Evolutionary conservation across 2,888 invertebrate genomes (phyloP).

Genomic region (Odontomyia ornata): DNA sequence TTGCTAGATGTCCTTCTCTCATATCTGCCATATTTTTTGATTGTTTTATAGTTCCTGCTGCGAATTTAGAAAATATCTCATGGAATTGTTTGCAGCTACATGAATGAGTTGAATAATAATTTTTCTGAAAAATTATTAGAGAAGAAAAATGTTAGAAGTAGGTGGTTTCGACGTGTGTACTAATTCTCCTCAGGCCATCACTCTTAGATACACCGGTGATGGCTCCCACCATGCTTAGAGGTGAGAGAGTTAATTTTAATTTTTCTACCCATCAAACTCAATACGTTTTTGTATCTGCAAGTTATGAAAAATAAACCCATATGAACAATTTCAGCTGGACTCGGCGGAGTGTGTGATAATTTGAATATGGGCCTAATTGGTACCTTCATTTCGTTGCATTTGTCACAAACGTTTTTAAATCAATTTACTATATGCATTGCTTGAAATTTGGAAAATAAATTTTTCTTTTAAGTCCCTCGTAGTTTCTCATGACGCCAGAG

Average conservation of each 20-base stretch:
- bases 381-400: constrained; percentile 25
- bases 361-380: constrained; percentile 27
- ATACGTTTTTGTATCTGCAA: constrained; percentile 39
- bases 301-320: constrained; percentile 1
- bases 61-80: constrained; percentile 51
- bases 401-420: constrained; percentile 31
- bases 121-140: too few relatives aligned
- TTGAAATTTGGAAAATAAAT: constrained; percentile 23
- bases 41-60: constrained; percentile 35
- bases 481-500: neutral
- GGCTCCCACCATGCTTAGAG: too few relatives aligned
- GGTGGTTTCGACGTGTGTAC: too few relatives aligned
- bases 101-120: too few relatives aligned
- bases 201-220: too few relatives aligned
- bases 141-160: too few relatives aligned
- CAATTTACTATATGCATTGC: neutral
- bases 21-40: constrained; percentile 46
- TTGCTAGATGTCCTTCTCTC: constrained; percentile 30
- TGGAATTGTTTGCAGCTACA: too few relatives aligned
- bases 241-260: too few relatives aligned
- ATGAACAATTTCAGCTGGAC: constrained; percentile 21
- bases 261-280: too few relatives aligned
- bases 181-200: too few relatives aligned
- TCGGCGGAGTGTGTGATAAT: neutral
- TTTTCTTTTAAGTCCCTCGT: constrained; percentile 9